Conservation (phyloP, 2,797 vertebrate species). For the Crocodylus rhombifer region DNA sequence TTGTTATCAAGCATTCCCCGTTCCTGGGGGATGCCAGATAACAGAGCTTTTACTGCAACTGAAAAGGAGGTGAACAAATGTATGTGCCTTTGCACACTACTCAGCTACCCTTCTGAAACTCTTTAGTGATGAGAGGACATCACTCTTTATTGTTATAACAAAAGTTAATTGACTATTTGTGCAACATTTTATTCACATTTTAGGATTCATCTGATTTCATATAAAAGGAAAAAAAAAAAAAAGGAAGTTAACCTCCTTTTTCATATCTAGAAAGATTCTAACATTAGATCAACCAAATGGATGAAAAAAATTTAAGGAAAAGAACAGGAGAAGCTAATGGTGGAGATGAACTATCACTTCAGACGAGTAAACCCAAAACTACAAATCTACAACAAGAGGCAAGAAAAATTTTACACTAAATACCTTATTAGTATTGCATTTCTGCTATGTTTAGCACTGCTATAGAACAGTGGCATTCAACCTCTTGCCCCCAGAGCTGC, state of each 20-base stretch:
- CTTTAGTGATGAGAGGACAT: background rate
- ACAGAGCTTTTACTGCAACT: background rate
- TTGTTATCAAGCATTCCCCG: too few species aligned
- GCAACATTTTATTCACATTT: background rate
- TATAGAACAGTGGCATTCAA: too few species aligned
- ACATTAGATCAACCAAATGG: constrained; percentile 61
- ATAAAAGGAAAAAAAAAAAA: background rate
- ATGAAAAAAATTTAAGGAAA: constrained; percentile 46
- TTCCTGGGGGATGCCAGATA: too few species aligned
- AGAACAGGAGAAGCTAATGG: constrained; percentile 21
- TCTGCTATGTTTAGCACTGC: background rate
- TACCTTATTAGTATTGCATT: background rate
- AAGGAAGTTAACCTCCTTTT: background rate
- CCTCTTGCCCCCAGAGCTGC: too few species aligned
- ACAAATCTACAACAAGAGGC: constrained; percentile 80
- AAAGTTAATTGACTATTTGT: background rate
- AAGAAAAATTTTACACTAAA: background rate
- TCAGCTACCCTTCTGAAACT: background rate
- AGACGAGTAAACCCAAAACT: constrained; percentile 47
- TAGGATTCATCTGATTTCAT: background rate
- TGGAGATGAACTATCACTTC: constrained; percentile 36
- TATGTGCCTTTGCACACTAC: background rate
- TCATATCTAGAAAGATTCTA: background rate
- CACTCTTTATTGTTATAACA: background rate
- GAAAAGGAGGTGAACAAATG: background rate